These are phyloP conservation scores for Pollenia labialis DNA, from an alignment of 2,888 invertebrate genomes.

Conservation along the genomic window DNA sequence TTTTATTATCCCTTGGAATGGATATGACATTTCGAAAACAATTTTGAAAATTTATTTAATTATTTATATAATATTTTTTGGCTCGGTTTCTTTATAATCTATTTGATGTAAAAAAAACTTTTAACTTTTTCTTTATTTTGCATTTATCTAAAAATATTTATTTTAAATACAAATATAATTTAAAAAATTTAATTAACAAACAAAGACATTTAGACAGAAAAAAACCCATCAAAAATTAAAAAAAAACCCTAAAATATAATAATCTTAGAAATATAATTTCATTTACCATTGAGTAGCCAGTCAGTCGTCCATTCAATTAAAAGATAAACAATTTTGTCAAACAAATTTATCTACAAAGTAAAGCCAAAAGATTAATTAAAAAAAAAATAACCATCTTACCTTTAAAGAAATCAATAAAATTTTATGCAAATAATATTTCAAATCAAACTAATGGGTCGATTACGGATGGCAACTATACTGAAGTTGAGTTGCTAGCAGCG, in stretches of 20 bases:
- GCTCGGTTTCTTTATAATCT: constrained; percentile 71
- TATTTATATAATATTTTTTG: constrained; percentile 47
- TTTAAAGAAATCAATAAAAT: too few species aligned
- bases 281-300: not conserved
- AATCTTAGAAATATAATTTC: not conserved
- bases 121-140: constrained; percentile 56
- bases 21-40: constrained; percentile 59
- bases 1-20: constrained; percentile 44
- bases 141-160: constrained; percentile 72
- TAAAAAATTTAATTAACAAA: constrained; percentile 38
- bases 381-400: not conserved
- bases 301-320: too few species aligned
- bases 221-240: constrained; percentile 31
- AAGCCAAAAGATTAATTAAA: not conserved
- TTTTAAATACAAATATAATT: constrained; percentile 56
- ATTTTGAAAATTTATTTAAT: constrained; percentile 49
- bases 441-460: too few species aligned
- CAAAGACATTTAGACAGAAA: constrained; percentile 47
- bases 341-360: too few species aligned
- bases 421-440: too few species aligned
- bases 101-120: constrained; percentile 62
- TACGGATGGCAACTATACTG: too few species aligned
- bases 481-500: too few species aligned
- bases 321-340: too few species aligned
- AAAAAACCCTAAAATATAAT: constrained; percentile 11